Evolutionary conservation across 2,888 invertebrate species (phyloP).

Genomic region (Netelia virgata): DNA sequence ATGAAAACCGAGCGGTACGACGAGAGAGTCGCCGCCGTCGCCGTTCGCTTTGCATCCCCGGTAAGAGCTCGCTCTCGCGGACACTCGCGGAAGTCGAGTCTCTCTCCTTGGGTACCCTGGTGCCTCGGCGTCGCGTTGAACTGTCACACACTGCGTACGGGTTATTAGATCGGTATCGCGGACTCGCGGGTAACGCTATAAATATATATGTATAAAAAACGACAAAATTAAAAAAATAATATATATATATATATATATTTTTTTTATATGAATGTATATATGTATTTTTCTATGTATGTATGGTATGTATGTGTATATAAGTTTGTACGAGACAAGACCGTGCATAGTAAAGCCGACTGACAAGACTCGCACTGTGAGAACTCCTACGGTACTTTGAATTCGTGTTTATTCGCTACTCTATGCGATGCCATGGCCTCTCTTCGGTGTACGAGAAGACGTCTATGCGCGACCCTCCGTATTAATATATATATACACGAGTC

Average conservation of each 20-base stretch:
- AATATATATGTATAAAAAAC: slow-evolving; percentile 2
- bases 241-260: slow-evolving; percentile 17
- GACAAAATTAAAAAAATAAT: background rate
- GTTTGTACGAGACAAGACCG: slow-evolving; percentile 49
- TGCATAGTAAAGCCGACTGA: slow-evolving; percentile 61
- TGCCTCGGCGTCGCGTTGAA: slow-evolving; percentile 45
- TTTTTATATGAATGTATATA: no score
- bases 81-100: slow-evolving; percentile 72
- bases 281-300: slow-evolving; percentile 3
- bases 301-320: background rate
- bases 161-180: slow-evolving; percentile 74
- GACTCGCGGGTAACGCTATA: slow-evolving; percentile 38
- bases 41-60: no score
- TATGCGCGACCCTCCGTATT: slow-evolving; percentile 46
- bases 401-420: slow-evolving; percentile 63
- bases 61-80: slow-evolving; percentile 40
- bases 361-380: slow-evolving; percentile 70
- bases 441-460: slow-evolving; percentile 33
- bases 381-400: slow-evolving; percentile 72
- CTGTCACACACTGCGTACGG: slow-evolving; percentile 73
- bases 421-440: slow-evolving; percentile 34
- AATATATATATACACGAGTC: slow-evolving; percentile 25
- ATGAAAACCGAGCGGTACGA: no score
- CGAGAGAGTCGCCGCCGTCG: no score
- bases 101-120: slow-evolving; percentile 3